A percentile compares a stretch with the other conserved stretches of the same genome.
Evolutionary conservation across 2,797 vertebrate species (phyloP).

Genomic region (Propithecus deckenii): DNA sequence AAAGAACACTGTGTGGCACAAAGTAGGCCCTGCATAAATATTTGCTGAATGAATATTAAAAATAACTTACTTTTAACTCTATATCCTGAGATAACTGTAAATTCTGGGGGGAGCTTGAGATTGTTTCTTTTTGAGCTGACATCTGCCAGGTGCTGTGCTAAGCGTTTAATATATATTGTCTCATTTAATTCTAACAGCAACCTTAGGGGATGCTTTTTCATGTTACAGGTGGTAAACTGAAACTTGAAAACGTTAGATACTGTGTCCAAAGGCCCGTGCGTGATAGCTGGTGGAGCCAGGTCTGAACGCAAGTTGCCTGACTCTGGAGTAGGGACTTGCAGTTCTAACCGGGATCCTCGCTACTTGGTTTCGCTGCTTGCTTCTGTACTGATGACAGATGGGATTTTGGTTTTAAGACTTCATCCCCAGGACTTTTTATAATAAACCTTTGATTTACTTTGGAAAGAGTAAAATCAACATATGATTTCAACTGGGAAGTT

Average conservation of each 20-base stretch:
- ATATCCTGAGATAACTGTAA: neutral
- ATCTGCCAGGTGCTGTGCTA: neutral
- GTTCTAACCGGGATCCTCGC: neutral
- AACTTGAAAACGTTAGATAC: neutral
- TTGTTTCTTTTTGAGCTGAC: neutral
- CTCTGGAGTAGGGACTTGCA: neutral
- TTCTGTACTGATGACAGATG: neutral
- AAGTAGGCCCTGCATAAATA: neutral
- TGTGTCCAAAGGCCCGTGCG: fast-evolving
- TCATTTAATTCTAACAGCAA: neutral
- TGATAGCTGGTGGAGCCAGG: neutral
- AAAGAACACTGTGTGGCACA: neutral
- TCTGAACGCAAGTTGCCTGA: neutral
- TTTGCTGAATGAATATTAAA: neutral
- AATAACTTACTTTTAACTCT: neutral
- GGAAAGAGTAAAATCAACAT: constrained; percentile 41
- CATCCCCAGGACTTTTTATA: neutral
- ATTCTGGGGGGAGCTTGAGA: neutral
- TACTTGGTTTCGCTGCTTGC: neutral
- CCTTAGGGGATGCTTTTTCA: neutral
- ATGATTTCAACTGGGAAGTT: constrained; percentile 31
- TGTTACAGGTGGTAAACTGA: neutral
- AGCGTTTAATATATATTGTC: neutral
- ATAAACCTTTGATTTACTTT: constrained; percentile 25
- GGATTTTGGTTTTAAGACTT: neutral